Percentiles rank a stretch among this genome's conserved stretches.
These are phyloP conservation scores for Podocnemis expansa DNA, from an alignment of 2,113 vertebrate genomes.

Conservation along the genomic window DNA sequence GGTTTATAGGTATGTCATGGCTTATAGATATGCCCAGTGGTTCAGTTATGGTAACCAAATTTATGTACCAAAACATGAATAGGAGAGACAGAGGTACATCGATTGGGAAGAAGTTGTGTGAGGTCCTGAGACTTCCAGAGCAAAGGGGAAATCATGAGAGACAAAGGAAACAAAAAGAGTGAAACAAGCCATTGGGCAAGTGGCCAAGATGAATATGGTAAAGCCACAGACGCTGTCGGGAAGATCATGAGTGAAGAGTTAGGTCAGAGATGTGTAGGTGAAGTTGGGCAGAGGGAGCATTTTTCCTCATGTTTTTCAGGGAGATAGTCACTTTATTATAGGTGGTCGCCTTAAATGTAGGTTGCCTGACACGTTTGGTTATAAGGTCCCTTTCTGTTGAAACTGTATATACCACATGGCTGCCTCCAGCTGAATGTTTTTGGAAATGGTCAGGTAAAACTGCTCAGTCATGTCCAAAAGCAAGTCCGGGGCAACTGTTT, in stretches of 20 bases:
- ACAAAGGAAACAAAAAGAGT: not conserved
- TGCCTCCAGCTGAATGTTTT: not conserved
- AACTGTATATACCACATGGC: not conserved
- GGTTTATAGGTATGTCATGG: not conserved
- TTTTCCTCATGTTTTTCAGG: not conserved
- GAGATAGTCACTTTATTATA: not conserved
- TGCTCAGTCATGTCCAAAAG: not conserved
- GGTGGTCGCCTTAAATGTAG: not conserved
- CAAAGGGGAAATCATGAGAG: accelerated
- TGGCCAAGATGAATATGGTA: not conserved
- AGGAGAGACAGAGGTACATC: not conserved
- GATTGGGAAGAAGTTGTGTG: not conserved
- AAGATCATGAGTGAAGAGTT: not conserved
- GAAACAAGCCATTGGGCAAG: not conserved
- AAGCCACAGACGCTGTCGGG: not conserved
- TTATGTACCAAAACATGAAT: not conserved
- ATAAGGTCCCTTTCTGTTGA: not conserved
- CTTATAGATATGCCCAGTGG: not conserved
- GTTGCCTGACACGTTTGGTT: not conserved
- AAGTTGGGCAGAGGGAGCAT: not conserved
- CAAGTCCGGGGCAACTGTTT: not conserved
- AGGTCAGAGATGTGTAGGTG: not conserved
- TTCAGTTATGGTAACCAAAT: accelerated
- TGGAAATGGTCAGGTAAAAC: not conserved
- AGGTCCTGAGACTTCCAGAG: not conserved